phyloP scores from a whole-genome alignment of 2,113 vertebrate genomes.

The Apodemus sylvaticus region DNA sequence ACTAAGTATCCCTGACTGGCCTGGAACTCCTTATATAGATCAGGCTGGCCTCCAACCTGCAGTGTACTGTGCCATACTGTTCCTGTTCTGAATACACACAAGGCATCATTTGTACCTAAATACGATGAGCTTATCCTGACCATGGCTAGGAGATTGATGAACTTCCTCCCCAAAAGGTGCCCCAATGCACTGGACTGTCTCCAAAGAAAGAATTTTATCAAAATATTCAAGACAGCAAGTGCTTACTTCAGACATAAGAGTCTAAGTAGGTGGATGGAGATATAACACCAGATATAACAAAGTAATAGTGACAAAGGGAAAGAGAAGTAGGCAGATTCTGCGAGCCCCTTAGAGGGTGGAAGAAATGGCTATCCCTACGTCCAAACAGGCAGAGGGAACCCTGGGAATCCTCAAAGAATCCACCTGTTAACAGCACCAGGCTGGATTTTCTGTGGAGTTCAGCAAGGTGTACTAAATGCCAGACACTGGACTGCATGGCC shows the following conservation, averaged over 20 bases:
- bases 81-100: background rate
- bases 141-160: background rate
- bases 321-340: background rate
- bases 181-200: background rate
- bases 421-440: background rate
- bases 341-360: background rate
- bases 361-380: background rate
- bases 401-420: background rate
- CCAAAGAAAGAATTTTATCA: background rate
- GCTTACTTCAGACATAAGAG: background rate
- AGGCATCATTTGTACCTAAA: background rate
- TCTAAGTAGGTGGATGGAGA: background rate
- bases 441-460: background rate
- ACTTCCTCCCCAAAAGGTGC: no score
- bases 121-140: accelerated
- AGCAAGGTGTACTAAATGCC: background rate
- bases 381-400: background rate
- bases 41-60: no score
- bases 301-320: background rate
- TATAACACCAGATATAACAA: background rate
- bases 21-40: background rate
- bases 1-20: background rate
- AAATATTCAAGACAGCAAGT: background rate
- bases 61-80: background rate
- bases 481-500: background rate